Percentiles rank a stretch among this genome's conserved stretches.
These are phyloP conservation scores for Bhutanitis thaidina DNA, from an alignment of 2,888 invertebrate species.

Conservation along the genomic window DNA sequence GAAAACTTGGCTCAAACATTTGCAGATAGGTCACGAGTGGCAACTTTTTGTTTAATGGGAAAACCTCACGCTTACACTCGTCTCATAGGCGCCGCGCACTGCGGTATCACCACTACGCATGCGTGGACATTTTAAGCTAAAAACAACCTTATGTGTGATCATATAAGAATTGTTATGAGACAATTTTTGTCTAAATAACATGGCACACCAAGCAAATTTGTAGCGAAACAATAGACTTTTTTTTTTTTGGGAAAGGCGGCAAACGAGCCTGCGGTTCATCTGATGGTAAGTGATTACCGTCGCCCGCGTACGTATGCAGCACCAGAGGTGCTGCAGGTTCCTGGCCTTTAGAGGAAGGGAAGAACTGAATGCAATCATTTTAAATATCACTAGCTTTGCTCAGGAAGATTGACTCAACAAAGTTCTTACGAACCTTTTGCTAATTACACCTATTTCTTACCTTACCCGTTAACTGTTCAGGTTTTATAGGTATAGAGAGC, in stretches of 20 bases:
- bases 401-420: neutral
- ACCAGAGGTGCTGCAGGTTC: too few relatives aligned
- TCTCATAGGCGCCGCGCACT: slow-evolving; percentile 75
- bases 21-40: slow-evolving; percentile 29
- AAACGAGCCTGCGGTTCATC: too few relatives aligned
- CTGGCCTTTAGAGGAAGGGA: too few relatives aligned
- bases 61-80: slow-evolving; percentile 63
- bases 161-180: slow-evolving; percentile 31
- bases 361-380: slow-evolving; percentile 41
- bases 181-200: slow-evolving; percentile 27
- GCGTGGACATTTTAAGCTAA: slow-evolving; percentile 46
- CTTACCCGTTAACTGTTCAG: too few relatives aligned
- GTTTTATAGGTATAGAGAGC: too few relatives aligned
- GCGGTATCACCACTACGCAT: slow-evolving; percentile 71
- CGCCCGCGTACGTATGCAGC: too few relatives aligned
- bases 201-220: slow-evolving; percentile 41
- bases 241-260: too few relatives aligned
- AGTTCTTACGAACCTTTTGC: too few relatives aligned
- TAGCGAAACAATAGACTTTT: slow-evolving; percentile 33
- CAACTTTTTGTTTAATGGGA: slow-evolving; percentile 55
- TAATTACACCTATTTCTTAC: too few relatives aligned
- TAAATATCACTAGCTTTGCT: neutral
- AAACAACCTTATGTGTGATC: slow-evolving; percentile 32
- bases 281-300: too few relatives aligned
- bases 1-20: slow-evolving; percentile 39